Percentiles rank a stretch among this genome's conserved stretches.
These are phyloP conservation scores for Chamaedrilus cognettii DNA, from an alignment of 2,888 invertebrate species.

Conservation along the genomic window DNA sequence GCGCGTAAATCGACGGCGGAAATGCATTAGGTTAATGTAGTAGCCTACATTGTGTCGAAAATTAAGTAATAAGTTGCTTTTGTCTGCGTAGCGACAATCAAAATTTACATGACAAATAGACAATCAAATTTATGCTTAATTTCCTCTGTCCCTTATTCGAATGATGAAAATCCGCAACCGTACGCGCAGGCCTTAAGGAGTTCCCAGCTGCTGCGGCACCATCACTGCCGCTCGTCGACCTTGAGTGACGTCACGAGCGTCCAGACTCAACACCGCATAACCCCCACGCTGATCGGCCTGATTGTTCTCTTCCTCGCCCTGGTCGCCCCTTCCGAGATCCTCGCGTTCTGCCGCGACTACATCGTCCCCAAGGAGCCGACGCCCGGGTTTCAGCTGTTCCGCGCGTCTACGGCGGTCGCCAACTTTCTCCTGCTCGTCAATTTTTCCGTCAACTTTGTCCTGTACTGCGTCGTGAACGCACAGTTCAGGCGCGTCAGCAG, in stretches of 20 bases:
- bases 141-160: too few species aligned
- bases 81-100: too few species aligned
- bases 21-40: too few species aligned
- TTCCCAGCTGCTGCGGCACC: neutral
- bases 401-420: slow-evolving; percentile 36
- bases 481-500: slow-evolving; percentile 71
- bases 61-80: too few species aligned
- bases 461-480: slow-evolving; percentile 76
- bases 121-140: too few species aligned
- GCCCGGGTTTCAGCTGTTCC: slow-evolving; percentile 1
- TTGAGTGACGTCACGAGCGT: too few species aligned
- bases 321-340: slow-evolving; percentile 54
- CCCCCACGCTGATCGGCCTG: slow-evolving; percentile 54
- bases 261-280: slow-evolving; percentile 45
- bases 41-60: too few species aligned
- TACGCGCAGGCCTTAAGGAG: neutral
- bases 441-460: slow-evolving; percentile 71
- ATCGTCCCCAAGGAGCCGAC: neutral
- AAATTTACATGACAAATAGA: too few species aligned
- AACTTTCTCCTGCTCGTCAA: slow-evolving; percentile 55
- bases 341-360: slow-evolving; percentile 28
- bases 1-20: too few species aligned
- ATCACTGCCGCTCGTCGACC: neutral
- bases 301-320: slow-evolving; percentile 55
- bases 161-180: too few species aligned